Base-by-base conservation (phyloP, 1,140 invertebrate genomes). In the Luehdorfia chinensis region DNA sequence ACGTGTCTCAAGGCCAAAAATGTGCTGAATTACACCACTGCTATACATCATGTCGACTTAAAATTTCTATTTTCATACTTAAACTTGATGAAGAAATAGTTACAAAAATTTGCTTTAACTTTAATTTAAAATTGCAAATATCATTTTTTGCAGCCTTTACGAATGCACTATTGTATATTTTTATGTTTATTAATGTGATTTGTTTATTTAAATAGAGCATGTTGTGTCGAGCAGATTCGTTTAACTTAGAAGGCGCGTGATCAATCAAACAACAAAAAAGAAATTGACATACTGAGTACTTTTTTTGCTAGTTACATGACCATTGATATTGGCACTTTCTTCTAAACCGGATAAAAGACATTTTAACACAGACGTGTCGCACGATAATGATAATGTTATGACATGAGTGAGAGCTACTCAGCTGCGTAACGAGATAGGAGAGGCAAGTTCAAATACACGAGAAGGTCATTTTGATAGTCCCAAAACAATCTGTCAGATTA, bases 1-100 rank as follows among this genome's bases (percentile, higher is more conserved):
- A 50, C 47, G 64, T 47, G 65, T 75, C 62, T 68, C 71, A 72
- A 79, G 72, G 75, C 65, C 60, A 44, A 27, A 31, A 21, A n/a
- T n/a, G n/a, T n/a, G n/a, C n/a, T n/a, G n/a, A n/a, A n/a, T n/a
- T n/a, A n/a, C n/a, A n/a, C n/a, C n/a, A n/a, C n/a, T n/a, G n/a
- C n/a, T n/a, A n/a, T n/a, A n/a, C n/a, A n/a, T n/a, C n/a, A n/a
- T n/a, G n/a, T n/a, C n/a, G n/a, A n/a, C n/a, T n/a, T n/a, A n/a
- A n/a, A n/a, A n/a, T n/a, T n/a, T n/a, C n/a, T n/a, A n/a, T n/a
- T n/a, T n/a, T n/a, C n/a, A n/a, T n/a, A n/a, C n/a, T n/a, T n/a
- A n/a, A n/a, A n/a, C n/a, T n/a, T n/a, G n/a, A n/a, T n/a, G n/a
- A n/a, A n/a, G n/a, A n/a, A n/a, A n/a, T n/a, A n/a, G n/a, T n/a